Base-by-base conservation (phyloP, 2,888 invertebrate genomes). In the Drosophila prostipennis region DNA sequence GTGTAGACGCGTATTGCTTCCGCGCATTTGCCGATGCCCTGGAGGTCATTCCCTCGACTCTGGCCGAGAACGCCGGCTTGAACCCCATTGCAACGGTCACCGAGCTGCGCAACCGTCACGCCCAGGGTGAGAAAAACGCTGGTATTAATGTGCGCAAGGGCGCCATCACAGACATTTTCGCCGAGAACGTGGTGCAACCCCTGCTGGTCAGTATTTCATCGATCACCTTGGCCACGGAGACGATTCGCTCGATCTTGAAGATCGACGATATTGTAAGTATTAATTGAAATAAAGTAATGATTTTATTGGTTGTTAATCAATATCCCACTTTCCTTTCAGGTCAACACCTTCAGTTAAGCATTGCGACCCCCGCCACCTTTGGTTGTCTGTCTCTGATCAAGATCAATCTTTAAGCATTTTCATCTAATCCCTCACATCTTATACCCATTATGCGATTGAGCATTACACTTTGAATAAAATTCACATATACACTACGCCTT, bases 131-230 rank as follows among this genome's bases (percentile, higher is more conserved):
- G 89, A 94, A 94, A 72, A 96, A 95, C 77, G 96, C 98, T 49
- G 99, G 99, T 57, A 98, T 99, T 79, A 99, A 99, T 93, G 99
- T 99, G 67, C 95, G 99, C 53, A 97, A 97, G 93, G 99, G 99
- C 57, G 95, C 96, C 77, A 98, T 99, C 82, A 98, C 99, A 2
- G 98, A 99, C 92, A 99, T 99, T 92, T 94, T 98, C 67, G 97
- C 98, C 78, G 99, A 99, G 93, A 96, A 98, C 93, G 99, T 99
- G 65, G 95, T 99, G 67, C 99, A 99, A 92, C 99, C 99, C 48
- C 94, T 99, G 81, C 94, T 99, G 90, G 99, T 99, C 56, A 97
- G 98, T 63, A 95, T 95, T 54, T 98, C 98, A 80, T 98, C 98
- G 52, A 95, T 99, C 79, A 97, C 96, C 59, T 94, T 99, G 84